These are phyloP conservation scores for Danaus plexippus DNA, from an alignment of 1,140 invertebrate species.

Conservation along the genomic window DNA sequence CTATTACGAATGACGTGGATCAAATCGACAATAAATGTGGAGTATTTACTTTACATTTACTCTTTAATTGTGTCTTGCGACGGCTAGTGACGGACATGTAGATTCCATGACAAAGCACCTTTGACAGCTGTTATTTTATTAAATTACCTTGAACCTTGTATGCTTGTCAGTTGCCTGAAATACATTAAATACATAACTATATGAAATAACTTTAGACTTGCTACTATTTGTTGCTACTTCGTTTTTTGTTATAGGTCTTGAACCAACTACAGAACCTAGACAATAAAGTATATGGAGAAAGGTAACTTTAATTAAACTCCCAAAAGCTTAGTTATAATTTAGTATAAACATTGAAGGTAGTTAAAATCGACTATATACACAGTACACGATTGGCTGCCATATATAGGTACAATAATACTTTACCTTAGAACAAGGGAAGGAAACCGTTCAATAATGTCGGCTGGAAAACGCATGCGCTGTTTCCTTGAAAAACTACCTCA, in stretches of 20 bases:
- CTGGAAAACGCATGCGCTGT: conserved; percentile 22
- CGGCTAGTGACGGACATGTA: conserved; percentile 35
- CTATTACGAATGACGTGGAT: conserved; percentile 54
- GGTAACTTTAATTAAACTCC: too few relatives aligned
- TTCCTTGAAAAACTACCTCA: conserved; percentile 2
- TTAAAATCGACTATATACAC: background rate
- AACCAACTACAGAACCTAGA: too few relatives aligned
- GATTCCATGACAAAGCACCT: conserved; percentile 54
- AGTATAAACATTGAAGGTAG: too few relatives aligned
- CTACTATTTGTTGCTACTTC: too few relatives aligned
- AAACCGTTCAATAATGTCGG: conserved; percentile 23
- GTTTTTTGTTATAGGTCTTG: too few relatives aligned
- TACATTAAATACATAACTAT: background rate
- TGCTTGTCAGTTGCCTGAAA: background rate
- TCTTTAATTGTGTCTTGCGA: conserved; percentile 57
- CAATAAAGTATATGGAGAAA: too few relatives aligned
- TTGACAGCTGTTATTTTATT: conserved; percentile 47
- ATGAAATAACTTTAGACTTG: too few relatives aligned
- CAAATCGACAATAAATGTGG: conserved; percentile 57
- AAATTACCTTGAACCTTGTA: conserved; percentile 21
- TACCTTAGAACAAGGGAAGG: conserved; percentile 13
- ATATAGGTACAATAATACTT: background rate
- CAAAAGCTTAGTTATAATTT: too few relatives aligned
- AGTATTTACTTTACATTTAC: conserved; percentile 69
- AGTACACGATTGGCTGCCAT: background rate